Evolutionary conservation across 2,888 invertebrate species (phyloP).

Genomic region (Acronicta aceris): DNA sequence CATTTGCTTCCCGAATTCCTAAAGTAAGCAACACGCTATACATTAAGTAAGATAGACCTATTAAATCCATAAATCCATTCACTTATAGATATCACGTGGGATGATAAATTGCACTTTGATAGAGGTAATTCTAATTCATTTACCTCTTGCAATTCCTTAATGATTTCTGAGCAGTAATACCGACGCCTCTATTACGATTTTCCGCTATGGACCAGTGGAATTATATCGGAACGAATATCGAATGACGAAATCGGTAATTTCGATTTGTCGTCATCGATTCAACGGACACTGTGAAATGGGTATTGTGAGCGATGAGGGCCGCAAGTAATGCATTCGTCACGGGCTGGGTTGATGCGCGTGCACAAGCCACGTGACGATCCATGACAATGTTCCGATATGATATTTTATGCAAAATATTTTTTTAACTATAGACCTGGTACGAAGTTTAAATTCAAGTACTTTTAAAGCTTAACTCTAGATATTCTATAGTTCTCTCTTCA

Average conservation of each 20-base stretch:
- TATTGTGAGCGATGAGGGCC: conserved; percentile 78
- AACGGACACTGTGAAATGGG: conserved; percentile 75
- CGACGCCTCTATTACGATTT: conserved; percentile 65
- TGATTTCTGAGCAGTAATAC: conserved; percentile 61
- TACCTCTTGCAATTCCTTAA: conserved; percentile 60
- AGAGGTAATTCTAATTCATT: conserved; percentile 65
- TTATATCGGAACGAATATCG: conserved; percentile 85
- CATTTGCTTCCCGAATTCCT: conserved; percentile 2
- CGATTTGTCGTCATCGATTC: conserved; percentile 77
- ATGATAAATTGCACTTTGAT: conserved; percentile 49
- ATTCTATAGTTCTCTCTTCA: no score
- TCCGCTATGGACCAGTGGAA: conserved; percentile 75
- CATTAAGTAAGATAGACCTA: conserved; percentile 13
- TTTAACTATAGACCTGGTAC: conserved; percentile 9
- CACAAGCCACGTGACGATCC: conserved; percentile 68
- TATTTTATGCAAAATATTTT: conserved; percentile 28
- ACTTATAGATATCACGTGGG: conserved; percentile 25
- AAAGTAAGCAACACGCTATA: conserved; percentile 7
- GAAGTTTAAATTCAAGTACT: conserved; percentile 4
- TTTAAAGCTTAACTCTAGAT: no score
- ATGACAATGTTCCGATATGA: conserved; percentile 40
- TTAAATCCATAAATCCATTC: conserved; percentile 27
- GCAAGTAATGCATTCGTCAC: conserved; percentile 80
- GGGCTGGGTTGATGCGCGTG: conserved; percentile 68
- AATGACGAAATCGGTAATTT: conserved; percentile 82